Conservation (phyloP, 2,888 invertebrate species). For the Abscondita cerata region DNA sequence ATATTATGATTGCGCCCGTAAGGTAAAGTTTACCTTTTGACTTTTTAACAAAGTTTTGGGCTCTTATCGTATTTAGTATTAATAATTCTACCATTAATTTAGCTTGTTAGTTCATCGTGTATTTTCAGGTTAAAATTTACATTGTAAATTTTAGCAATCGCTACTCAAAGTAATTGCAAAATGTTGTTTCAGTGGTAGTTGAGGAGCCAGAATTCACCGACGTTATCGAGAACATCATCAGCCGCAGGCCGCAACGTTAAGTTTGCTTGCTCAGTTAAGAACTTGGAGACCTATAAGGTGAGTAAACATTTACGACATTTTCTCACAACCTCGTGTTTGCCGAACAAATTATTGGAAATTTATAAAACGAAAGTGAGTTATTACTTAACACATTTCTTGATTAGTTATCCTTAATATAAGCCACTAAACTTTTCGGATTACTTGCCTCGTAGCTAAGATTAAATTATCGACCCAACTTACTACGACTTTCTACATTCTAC, state of each 20-base stretch:
- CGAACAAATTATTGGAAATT: constrained; percentile 33
- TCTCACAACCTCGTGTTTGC: constrained; percentile 17
- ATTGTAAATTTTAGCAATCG: constrained; percentile 29
- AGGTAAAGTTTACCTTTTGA: neutral
- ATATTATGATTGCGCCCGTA: neutral
- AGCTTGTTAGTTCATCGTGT: constrained; percentile 16
- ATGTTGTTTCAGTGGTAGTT: constrained; percentile 34
- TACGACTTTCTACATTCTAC: too few species aligned
- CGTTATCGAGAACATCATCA: constrained; percentile 86
- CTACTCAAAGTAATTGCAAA: constrained; percentile 25
- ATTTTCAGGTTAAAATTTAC: constrained; percentile 27
- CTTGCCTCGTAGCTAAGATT: neutral
- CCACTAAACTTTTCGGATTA: constrained; percentile 7
- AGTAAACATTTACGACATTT: constrained; percentile 48
- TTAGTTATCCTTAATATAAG: constrained; percentile 3
- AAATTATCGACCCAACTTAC: constrained; percentile 4
- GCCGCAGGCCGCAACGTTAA: constrained; percentile 89
- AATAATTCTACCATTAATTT: constrained; percentile 14
- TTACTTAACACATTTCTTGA: constrained; percentile 16
- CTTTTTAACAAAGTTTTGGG: constrained; percentile 7
- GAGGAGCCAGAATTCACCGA: constrained; percentile 92
- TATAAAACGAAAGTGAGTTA: constrained; percentile 20
- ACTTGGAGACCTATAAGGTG: constrained; percentile 91
- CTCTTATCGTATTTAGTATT: constrained; percentile 7
- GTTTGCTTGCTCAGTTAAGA: constrained; percentile 89